Percentiles rank a stretch among this genome's conserved stretches.
phyloP scores from a whole-genome alignment of 2,797 vertebrate genomes.

The Ciconia nigra region DNA sequence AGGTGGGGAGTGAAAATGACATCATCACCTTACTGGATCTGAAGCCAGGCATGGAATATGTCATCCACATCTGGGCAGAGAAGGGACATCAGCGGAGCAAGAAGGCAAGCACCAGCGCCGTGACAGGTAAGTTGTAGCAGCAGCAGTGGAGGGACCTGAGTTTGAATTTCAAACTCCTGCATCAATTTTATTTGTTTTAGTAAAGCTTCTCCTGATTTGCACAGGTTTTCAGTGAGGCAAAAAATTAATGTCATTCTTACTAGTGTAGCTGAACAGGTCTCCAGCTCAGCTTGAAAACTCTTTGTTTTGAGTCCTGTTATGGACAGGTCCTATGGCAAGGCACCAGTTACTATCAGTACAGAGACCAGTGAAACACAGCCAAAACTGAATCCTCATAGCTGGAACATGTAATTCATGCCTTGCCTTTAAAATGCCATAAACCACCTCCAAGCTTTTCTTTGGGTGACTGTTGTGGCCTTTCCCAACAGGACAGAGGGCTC shows the following conservation, averaged over 20 bases:
- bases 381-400: not conserved
- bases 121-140: constrained; percentile 74
- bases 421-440: not conserved
- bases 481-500: not conserved
- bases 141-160: not conserved
- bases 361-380: not conserved
- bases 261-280: not conserved
- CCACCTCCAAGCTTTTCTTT: not conserved
- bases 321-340: not conserved
- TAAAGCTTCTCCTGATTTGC: not conserved
- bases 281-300: not conserved
- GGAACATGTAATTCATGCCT: not conserved
- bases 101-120: constrained; percentile 71
- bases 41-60: constrained; percentile 77
- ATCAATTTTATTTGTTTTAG: not conserved
- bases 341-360: not conserved
- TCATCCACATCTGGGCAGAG: constrained; percentile 77
- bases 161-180: not conserved
- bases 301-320: not conserved
- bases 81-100: constrained; percentile 76
- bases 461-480: not conserved
- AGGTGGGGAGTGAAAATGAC: constrained; percentile 64
- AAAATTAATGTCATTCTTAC: not conserved
- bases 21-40: constrained; percentile 69
- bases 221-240: not conserved